phyloP scores from a whole-genome alignment of 2,797 vertebrate species.

The Salmo trutta region DNA sequence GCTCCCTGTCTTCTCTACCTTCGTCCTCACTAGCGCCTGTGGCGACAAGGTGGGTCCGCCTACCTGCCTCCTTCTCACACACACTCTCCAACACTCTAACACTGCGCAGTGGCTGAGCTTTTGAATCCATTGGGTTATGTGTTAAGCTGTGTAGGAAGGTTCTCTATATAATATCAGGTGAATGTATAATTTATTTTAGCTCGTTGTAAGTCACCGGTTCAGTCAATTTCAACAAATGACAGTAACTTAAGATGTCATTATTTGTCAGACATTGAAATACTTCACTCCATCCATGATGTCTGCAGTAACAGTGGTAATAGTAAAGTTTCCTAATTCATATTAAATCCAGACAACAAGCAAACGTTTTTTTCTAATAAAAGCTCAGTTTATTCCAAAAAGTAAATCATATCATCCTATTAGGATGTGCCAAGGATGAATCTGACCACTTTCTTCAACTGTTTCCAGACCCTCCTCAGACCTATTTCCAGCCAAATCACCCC shows the following conservation, averaged over 20 bases:
- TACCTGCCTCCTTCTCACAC: neutral
- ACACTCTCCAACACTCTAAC: neutral
- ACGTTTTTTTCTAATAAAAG: neutral
- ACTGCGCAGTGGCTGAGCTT: neutral
- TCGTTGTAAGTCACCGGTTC: neutral
- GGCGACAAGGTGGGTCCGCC: conserved; percentile 85
- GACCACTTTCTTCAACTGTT: neutral
- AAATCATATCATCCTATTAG: neutral
- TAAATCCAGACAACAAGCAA: neutral
- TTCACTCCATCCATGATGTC: neutral
- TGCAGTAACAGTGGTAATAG: neutral
- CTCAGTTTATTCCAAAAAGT: neutral
- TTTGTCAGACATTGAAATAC: neutral
- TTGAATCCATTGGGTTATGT: neutral
- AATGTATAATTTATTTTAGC: neutral
- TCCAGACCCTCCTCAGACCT: neutral
- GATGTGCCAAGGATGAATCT: neutral
- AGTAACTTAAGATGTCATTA: neutral
- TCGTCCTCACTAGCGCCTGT: conserved; percentile 88
- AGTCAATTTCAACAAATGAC: neutral
- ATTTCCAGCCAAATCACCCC: neutral
- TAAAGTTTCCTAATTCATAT: neutral
- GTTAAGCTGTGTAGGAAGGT: neutral
- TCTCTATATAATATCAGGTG: neutral
- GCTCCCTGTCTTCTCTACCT: conserved; percentile 94